Evolutionary conservation across 2,797 vertebrate genomes (phyloP).

Genomic region (Naso thynnoides): DNA sequence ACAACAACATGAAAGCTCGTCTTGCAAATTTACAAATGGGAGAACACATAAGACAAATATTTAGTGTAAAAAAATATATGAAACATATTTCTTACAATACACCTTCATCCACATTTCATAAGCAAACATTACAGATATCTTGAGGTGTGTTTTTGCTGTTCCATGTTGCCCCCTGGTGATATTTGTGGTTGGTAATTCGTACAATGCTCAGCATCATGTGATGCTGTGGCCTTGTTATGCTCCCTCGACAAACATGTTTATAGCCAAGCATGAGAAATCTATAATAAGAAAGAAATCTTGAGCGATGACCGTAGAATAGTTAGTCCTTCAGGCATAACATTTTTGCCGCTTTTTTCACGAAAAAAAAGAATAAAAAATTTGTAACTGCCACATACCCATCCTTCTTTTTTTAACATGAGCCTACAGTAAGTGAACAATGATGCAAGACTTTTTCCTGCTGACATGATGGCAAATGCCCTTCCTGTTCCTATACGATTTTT

Average conservation of each 20-base stretch:
- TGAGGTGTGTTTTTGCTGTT: not conserved
- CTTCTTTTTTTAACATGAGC: not conserved
- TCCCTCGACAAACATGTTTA: not conserved
- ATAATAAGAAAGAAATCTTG: not conserved
- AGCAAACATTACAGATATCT: not conserved
- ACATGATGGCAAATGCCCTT: not conserved
- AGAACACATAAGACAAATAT: too few species aligned
- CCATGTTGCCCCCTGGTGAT: conserved; percentile 25
- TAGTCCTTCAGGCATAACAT: not conserved
- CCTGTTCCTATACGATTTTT: conserved; percentile 4
- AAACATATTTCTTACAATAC: not conserved
- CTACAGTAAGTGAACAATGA: not conserved
- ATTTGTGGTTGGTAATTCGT: not conserved
- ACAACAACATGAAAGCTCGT: not conserved
- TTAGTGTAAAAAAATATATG: not conserved
- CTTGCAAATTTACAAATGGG: not conserved
- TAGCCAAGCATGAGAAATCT: not conserved
- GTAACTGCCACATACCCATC: not conserved
- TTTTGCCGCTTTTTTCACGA: conserved; percentile 1
- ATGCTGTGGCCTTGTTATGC: not conserved
- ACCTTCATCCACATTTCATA: not conserved
- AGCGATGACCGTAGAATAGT: not conserved
- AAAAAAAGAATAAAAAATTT: too few species aligned
- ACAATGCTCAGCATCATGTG: not conserved
- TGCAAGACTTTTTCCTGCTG: conserved; percentile 11